Evolutionary conservation across 2,797 vertebrate genomes (phyloP).

Genomic region (Trichosurus vulpecula): DNA sequence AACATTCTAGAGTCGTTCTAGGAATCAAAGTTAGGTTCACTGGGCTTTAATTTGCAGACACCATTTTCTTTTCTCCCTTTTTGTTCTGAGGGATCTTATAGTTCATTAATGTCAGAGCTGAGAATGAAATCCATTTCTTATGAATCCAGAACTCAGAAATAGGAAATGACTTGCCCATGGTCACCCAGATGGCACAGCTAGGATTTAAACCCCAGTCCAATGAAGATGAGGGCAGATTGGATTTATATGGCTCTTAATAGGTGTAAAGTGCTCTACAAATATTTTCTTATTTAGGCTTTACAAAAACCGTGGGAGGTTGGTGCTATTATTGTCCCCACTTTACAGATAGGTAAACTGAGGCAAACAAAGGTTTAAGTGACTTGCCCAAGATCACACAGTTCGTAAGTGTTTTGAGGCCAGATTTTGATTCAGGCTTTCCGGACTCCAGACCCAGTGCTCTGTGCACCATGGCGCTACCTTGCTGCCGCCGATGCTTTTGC

Average conservation of each 20-base stretch:
- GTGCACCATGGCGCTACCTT: not conserved
- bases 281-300: too few relatives aligned
- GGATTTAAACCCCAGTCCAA: too few relatives aligned
- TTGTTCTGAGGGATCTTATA: not conserved
- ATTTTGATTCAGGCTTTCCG: not conserved
- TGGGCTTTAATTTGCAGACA: not conserved
- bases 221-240: too few relatives aligned
- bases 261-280: too few relatives aligned
- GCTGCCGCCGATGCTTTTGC: not conserved
- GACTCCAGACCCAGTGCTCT: not conserved
- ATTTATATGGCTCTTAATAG: too few relatives aligned
- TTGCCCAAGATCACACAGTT: not conserved
- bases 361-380: not conserved
- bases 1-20: not conserved
- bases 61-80: not conserved
- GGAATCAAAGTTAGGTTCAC: not conserved
- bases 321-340: not conserved
- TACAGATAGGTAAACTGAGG: not conserved
- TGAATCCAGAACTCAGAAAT: not conserved
- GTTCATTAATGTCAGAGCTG: not conserved
- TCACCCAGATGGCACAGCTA: too few relatives aligned
- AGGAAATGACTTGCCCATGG: too few relatives aligned
- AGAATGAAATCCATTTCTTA: not conserved
- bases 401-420: not conserved
- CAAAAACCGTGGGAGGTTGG: too few relatives aligned